Conservation (phyloP, 2,113 vertebrate species). For the Sterrhoptilus dennistouni region DNA sequence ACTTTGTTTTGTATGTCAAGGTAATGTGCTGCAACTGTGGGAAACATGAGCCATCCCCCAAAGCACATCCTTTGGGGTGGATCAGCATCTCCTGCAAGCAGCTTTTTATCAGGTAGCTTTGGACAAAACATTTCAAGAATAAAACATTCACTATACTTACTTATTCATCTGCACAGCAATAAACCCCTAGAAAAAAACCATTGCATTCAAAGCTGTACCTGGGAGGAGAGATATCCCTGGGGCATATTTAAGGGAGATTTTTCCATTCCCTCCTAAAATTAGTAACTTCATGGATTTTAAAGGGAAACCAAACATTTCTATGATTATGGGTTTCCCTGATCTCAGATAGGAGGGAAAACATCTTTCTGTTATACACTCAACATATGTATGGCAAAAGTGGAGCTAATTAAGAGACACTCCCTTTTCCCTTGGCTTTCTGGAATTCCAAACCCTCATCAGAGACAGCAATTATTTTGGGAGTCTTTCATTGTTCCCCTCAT, state of each 20-base stretch:
- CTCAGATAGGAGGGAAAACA: neutral
- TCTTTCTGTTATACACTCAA: neutral
- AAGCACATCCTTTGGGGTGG: neutral
- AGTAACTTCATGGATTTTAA: neutral
- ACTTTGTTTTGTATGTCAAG: neutral
- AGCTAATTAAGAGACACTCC: slow-evolving; percentile 10
- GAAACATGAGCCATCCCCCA: neutral
- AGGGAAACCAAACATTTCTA: neutral
- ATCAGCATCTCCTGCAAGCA: neutral
- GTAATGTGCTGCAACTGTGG: neutral
- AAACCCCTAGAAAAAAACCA: neutral
- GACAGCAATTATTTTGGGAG: slow-evolving; percentile 20
- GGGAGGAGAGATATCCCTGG: neutral
- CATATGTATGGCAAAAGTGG: neutral
- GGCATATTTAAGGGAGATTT: neutral
- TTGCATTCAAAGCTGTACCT: neutral
- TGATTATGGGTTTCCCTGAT: neutral
- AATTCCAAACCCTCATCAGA: slow-evolving; percentile 6
- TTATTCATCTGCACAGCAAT: neutral
- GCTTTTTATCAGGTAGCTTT: neutral
- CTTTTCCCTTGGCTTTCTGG: neutral
- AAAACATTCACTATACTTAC: neutral
- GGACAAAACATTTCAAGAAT: neutral
- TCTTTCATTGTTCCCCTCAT: slow-evolving; percentile 15
- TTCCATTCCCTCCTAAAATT: neutral